Conservation (phyloP, 2,113 vertebrate species). For the Ophthalmotilapia sp. region DNA sequence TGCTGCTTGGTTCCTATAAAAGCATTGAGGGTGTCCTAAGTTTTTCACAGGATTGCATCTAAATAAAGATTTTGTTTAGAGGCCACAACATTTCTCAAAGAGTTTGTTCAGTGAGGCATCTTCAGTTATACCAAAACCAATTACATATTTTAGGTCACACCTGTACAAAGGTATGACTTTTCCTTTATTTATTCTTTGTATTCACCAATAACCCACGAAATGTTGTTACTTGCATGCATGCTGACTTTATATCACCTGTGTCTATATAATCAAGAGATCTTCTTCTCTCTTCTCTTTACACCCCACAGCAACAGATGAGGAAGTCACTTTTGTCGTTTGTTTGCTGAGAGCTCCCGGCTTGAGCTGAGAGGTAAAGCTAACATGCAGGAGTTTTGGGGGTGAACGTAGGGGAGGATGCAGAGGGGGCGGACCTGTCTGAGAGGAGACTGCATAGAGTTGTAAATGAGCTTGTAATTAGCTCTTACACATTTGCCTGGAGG, state of each 20-base stretch:
- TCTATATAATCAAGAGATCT: constrained; percentile 13
- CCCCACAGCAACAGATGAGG: neutral
- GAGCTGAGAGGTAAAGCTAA: constrained; percentile 36
- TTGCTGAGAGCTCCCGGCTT: neutral
- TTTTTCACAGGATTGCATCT: neutral
- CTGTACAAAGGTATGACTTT: neutral
- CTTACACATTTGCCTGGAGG: constrained; percentile 66
- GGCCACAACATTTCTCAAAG: neutral
- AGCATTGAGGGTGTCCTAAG: neutral
- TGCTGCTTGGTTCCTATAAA: neutral
- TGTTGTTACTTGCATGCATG: neutral
- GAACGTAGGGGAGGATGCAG: neutral
- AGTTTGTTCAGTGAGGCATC: neutral
- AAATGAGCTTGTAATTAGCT: constrained; percentile 75
- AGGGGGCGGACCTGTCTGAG: constrained; percentile 55
- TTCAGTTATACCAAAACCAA: neutral
- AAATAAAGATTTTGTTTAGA: neutral
- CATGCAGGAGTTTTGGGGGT: neutral
- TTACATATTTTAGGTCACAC: rapidly evolving
- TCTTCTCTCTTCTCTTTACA: neutral
- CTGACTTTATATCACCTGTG: constrained; percentile 4
- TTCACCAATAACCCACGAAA: neutral
- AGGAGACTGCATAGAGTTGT: constrained; percentile 69
- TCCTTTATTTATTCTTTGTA: neutral
- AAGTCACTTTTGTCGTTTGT: constrained; percentile 24